Percentiles rank a stretch among this genome's conserved stretches.
Conservation (phyloP, 1,140 invertebrate species). For the Oryctes rhinoceros region DNA sequence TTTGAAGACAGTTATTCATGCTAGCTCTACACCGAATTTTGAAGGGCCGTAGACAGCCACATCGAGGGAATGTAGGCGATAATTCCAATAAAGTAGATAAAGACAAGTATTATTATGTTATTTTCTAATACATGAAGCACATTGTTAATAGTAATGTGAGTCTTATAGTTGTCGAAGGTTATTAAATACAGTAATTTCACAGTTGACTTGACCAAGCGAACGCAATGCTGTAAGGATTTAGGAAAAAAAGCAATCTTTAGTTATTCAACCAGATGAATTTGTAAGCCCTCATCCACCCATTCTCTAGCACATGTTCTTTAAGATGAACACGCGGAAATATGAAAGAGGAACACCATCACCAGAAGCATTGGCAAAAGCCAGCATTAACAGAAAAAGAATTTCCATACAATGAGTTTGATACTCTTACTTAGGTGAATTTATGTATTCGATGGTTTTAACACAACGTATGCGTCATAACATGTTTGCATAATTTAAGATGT, state of each 20-base stretch:
- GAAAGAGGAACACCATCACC: conserved; percentile 6
- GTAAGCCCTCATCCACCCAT: conserved; percentile 24
- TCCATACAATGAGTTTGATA: no score
- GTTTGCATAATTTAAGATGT: no score
- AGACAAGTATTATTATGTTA: conserved; percentile 37
- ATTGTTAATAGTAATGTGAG: neutral
- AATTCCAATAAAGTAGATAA: neutral
- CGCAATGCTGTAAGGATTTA: conserved; percentile 11
- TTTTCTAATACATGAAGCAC: neutral
- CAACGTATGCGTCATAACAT: no score
- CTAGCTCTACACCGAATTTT: conserved; percentile 10
- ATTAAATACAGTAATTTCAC: no score
- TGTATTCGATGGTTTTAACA: no score
- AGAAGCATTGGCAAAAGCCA: no score
- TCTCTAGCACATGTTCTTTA: conserved; percentile 21
- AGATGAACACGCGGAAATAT: conserved; percentile 36
- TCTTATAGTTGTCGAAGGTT: no score
- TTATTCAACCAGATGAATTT: conserved; percentile 23
- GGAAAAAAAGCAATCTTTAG: neutral
- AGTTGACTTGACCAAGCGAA: conserved; percentile 20
- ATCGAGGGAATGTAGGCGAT: conserved; percentile 26
- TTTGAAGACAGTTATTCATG: conserved; percentile 31
- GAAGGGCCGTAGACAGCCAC: conserved; percentile 10
- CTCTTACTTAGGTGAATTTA: no score
- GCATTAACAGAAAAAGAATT: no score